Evolutionary conservation across 1,140 invertebrate genomes (phyloP), one percentile per base, ranked within the genome.

Genomic region (Drosophila kohkoa): DNA sequence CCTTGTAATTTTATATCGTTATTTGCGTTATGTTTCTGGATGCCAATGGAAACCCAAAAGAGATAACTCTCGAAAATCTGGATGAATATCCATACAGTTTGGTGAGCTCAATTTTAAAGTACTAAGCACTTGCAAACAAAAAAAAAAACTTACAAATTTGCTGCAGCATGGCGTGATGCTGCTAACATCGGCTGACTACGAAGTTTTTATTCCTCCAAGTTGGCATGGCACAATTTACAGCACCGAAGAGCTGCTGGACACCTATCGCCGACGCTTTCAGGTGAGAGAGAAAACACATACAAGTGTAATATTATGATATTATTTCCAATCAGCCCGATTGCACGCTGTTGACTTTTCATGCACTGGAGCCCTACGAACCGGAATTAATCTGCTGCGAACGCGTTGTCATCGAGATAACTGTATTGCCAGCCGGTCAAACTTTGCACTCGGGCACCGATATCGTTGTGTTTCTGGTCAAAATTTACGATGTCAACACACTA

Each of bases 151-250:
- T 25, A 3, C 3, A 25, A 25, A 25, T 25, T 25, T 25, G 3
- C 20, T 25, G 3, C 52, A 78, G 83, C 79, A 86, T 13, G 79
- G 54, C 8, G 72, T 71, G 0, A 86, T 71, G 69, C 55, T 86
- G 20, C 45, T 86, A 16, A 86, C 82, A 41, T 86, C 82, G 41
- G 58, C 83, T 5, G 82, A 86, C 0, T 2, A 20, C 1, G 79
- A 82, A 59, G 35, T 68, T 0, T 82, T 46, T 20, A 41, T 86
- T 8, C 82, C 82, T 0, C 71, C 82, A 0, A 38, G 55, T 5
- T 86, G 82, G 82, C 82, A 87, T 20, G 82, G 82, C 43, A 86
- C 82, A 0, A 58, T 86, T 38, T 86, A 86, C 30, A 82, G 82
- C 49, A 82, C 82, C 4, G 79, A 76, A 10, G 69, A 73, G 0